Conservation (phyloP, 2,113 vertebrate genomes). For the Rhipidura dahli region DNA sequence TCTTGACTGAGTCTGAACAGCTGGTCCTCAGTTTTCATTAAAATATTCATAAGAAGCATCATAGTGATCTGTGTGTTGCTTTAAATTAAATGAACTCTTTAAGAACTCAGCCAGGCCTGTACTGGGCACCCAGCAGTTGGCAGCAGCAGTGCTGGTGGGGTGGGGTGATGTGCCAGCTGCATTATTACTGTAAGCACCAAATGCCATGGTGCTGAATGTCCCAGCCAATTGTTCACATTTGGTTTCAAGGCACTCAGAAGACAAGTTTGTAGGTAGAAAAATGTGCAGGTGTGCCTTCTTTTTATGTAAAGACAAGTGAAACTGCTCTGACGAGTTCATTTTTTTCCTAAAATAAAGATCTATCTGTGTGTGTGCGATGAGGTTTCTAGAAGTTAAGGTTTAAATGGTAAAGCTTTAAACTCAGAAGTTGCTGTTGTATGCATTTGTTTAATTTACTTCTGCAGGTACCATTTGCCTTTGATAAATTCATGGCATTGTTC, state of each 20-base stretch:
- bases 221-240: not conserved
- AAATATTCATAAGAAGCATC: not conserved
- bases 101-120: not conserved
- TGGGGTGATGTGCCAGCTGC: not conserved
- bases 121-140: not conserved
- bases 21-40: slow-evolving; percentile 6
- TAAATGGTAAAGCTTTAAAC: not conserved
- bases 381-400: not conserved
- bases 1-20: not conserved
- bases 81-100: not conserved
- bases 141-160: not conserved
- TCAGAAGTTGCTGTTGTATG: not conserved
- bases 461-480: not conserved
- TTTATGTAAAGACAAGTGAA: not conserved
- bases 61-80: not conserved
- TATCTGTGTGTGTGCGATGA: accelerated
- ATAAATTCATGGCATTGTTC: not conserved
- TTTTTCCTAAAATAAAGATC: not conserved
- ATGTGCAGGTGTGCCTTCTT: not conserved
- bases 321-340: not conserved
- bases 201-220: not conserved
- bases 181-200: not conserved
- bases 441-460: not conserved
- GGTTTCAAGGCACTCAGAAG: not conserved
- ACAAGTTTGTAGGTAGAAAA: not conserved